Evolutionary conservation across 2,797 vertebrate genomes (phyloP), one percentile per base, ranked within the genome.

Genomic region (Tachyglossus aculeatus): DNA sequence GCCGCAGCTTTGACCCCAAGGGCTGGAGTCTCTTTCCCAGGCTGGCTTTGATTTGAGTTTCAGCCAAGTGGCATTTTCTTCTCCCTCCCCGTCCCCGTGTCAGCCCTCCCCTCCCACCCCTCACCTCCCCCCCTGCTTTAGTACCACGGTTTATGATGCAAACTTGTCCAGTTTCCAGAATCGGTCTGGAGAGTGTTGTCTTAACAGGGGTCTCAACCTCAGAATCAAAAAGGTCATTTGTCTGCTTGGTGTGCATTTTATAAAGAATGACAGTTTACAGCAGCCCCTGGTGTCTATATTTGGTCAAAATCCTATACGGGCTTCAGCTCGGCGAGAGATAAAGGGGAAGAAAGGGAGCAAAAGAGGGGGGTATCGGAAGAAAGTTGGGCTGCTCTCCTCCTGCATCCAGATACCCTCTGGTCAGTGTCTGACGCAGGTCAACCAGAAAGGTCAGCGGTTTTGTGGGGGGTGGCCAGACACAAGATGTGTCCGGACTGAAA

Each of bases 361-460:
- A 71, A 67, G 51, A 74, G 51, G 1, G 4, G 14, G 57, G 80
- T 67, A 78, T 73, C 84, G 67, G 12, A 32, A 67, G 51, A 55
- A 74, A 72, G 69, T 78, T 6, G 47, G 77, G 66, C 85, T 89
- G 88, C 89, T 93, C 88, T 88, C 78, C 86, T 83, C 73, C 62
- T 36, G 82, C 78, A 85, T 83, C 64, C 58, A 82, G 83, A 85
- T 83, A 88, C 71, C 60, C 88, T 59, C 77, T 53, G 90, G 89
- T 89, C 91, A 90, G 44, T 90, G 77, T 82, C 83, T 85, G 75
- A 65, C 77, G 78, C 72, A 78, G 82, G 84, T 82, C 84, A 78
- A 54, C 78, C 83, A 69, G 80, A 77, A 91, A 88, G 88, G 90
- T 89, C 90, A 90, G 78, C 50, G 85, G 74, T 80, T 70, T 50